Evolutionary conservation across 2,113 vertebrate species (phyloP), one percentile per base, ranked within the genome.

Genomic region (Oreochromis aureus): DNA sequence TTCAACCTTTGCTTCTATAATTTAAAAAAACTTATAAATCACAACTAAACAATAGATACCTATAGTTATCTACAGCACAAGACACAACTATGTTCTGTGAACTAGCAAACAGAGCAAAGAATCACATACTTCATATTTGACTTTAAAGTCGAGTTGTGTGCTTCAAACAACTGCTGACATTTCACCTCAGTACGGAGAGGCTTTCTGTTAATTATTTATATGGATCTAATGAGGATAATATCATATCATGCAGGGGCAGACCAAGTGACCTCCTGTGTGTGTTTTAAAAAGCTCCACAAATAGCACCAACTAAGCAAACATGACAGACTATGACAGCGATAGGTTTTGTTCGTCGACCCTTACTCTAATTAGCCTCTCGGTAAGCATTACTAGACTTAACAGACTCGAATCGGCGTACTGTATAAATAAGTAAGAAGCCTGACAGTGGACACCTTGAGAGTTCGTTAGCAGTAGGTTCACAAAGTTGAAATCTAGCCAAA

Each of bases 351-450:
- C 1, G 6, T 56, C 44, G 9, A 66, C 12, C 12, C 46, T 22
- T 51, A 12, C 3, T 39, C 34, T 44, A 48, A 36, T 56, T 10
- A 11, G 10, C 2, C 5, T 22, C 18, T n/a, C 1, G 6, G 16
- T 51, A 30, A 55, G 73, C 80, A 15, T 5, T 10, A 51, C 18
- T 73, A 34, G 15, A 18, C 11, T 19, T 6, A 80, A 66, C 11
- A 73, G 18, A 32, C 63, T 36, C 82, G 58, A 34, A 18, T 2
- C 13, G 83, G 10, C 61, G n/a, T 3, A 11, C 51, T 24, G 81
- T 51, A 94, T 92, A 81, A 96, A 95, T 94, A 90, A 94, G 83
- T 93, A 88, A 94, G 83, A n/a, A 81, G 81, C 88, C 87, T 92
- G 95, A 92, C 89, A 94, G 91, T 24, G 84, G 93, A 95, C 91